Percentiles rank a stretch among this genome's conserved stretches.
These are phyloP conservation scores for Acestrorhynchus altus DNA, from an alignment of 2,797 vertebrate species.

Conservation along the genomic window DNA sequence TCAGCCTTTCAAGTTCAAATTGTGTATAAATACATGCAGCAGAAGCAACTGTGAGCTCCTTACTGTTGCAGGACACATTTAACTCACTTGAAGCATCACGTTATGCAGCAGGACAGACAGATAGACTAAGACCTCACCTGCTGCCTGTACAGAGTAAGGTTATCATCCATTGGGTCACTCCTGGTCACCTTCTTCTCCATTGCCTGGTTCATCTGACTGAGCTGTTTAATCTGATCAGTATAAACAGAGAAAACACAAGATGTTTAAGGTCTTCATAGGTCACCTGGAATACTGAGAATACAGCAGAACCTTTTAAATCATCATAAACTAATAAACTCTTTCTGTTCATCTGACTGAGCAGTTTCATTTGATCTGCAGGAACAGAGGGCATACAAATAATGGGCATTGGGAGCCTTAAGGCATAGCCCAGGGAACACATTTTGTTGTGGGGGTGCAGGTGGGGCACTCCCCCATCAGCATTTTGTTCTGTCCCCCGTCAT, in stretches of 20 bases:
- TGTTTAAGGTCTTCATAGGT: neutral
- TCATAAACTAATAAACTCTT: no score
- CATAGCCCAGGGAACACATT: no score
- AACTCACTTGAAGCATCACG: neutral
- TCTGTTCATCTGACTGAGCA: no score
- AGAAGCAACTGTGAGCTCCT: neutral
- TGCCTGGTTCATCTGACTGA: conserved; percentile 86
- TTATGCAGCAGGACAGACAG: neutral
- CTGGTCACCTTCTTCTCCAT: conserved; percentile 94
- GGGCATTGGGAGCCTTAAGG: no score
- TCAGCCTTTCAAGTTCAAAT: conserved; percentile 45
- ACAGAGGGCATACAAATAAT: no score
- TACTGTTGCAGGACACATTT: no score
- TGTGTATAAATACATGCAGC: neutral
- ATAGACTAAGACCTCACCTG: conserved; percentile 80
- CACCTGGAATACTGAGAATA: no score
- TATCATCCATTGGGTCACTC: conserved; percentile 90
- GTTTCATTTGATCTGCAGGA: no score
- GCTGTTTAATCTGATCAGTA: conserved; percentile 87
- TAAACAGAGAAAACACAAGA: neutral
- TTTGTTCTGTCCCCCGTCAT: no score
- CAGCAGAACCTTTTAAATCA: no score
- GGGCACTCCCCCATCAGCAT: no score
- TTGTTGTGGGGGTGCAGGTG: no score
- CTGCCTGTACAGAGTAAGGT: conserved; percentile 90